Conservation (phyloP, 1,140 invertebrate species). For the Melipona quadrifasciata region DNA sequence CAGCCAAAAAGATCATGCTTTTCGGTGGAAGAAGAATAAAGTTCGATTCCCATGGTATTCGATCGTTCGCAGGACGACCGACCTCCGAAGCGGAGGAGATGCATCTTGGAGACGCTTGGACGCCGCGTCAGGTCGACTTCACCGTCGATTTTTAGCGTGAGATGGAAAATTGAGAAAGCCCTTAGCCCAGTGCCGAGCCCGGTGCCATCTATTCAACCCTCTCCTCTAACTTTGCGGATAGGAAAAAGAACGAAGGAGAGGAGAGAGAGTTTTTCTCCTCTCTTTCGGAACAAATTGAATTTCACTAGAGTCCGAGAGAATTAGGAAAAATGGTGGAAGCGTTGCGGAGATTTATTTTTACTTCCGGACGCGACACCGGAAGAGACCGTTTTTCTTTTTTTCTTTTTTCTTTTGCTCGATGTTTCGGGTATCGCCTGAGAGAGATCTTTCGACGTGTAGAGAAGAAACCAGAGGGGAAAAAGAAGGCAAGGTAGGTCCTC, state of each 20-base stretch:
- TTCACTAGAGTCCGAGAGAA: conserved; percentile 3
- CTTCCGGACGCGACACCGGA: conserved; percentile 4
- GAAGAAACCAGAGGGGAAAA: background rate
- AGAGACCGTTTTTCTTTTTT: conserved; percentile 1
- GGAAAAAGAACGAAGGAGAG: background rate
- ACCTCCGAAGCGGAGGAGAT: background rate
- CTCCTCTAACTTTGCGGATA: background rate
- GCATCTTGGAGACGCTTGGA: background rate
- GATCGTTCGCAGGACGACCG: background rate
- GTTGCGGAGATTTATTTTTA: conserved; percentile 43
- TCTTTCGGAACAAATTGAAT: conserved; percentile 41
- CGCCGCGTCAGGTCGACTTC: background rate
- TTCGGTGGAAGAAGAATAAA: background rate
- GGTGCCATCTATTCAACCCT: conserved; percentile 1
- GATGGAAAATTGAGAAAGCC: conserved; percentile 29
- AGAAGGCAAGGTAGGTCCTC: background rate
- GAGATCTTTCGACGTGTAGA: background rate
- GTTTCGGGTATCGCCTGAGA: conserved; percentile 11
- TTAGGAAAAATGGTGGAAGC: background rate
- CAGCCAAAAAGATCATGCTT: background rate
- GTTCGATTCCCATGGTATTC: background rate
- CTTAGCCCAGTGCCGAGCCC: background rate
- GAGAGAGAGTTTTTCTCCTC: background rate
- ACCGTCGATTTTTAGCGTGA: background rate
- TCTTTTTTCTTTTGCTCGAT: background rate